Percentiles rank a stretch among this genome's conserved stretches.
These are phyloP conservation scores for Cetoscarus ocellatus DNA, from an alignment of 2,797 vertebrate species.

Conservation along the genomic window DNA sequence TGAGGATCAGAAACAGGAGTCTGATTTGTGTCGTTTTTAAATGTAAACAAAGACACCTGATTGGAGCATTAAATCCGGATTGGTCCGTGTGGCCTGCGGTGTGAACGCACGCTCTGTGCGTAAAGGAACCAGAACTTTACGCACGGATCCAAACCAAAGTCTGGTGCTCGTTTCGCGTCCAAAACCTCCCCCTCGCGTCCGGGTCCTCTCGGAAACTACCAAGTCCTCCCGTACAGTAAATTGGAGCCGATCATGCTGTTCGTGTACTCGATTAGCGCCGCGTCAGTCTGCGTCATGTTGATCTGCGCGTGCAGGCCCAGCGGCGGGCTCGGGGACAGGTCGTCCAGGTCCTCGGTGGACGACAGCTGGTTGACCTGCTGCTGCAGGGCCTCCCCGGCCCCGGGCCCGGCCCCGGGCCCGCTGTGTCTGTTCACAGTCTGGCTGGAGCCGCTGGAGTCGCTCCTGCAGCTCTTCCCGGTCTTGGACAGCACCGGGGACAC, in stretches of 20 bases:
- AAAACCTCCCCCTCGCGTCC: conserved; percentile 11
- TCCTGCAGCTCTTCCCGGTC: conserved; percentile 88
- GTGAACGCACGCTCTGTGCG: background rate
- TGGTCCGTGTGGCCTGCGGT: too few species aligned
- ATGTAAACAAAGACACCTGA: too few species aligned
- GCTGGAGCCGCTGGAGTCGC: conserved; percentile 77
- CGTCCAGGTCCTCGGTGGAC: conserved; percentile 86
- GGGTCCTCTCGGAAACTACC: conserved; percentile 75
- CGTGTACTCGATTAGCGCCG: conserved; percentile 89
- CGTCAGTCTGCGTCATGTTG: conserved; percentile 88
- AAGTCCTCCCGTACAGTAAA: conserved; percentile 94
- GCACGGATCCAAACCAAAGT: conserved; percentile 1
- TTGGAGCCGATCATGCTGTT: conserved; percentile 88
- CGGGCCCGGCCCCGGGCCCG: background rate
- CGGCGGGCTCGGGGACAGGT: conserved; percentile 89
- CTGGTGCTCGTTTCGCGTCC: background rate
- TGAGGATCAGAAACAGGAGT: too few species aligned
- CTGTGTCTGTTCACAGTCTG: conserved; percentile 46
- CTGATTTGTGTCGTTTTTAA: too few species aligned
- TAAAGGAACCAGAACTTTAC: conserved; percentile 42
- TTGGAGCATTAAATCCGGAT: too few species aligned
- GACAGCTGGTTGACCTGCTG: conserved; percentile 66
- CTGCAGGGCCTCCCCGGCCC: conserved; percentile 19
- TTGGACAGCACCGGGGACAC: conserved; percentile 82
- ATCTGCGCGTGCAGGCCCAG: conserved; percentile 84